phyloP scores from a whole-genome alignment of 2,888 invertebrate genomes.

The Perdita meconis region DNA sequence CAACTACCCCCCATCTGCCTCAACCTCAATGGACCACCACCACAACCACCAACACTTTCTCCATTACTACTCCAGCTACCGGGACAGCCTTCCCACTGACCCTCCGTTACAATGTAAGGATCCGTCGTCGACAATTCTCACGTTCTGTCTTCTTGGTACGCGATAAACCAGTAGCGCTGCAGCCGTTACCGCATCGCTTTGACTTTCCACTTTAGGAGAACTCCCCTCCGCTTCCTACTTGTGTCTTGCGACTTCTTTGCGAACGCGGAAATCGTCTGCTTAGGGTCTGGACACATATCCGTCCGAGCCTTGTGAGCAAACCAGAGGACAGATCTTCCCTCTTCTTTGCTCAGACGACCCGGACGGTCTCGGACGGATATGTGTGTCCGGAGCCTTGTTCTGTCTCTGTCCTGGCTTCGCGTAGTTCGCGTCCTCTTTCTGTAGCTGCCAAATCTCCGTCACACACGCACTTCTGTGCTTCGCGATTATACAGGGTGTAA shows the following conservation, averaged over 20 bases:
- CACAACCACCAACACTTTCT: slow-evolving; percentile 80
- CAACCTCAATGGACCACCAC: slow-evolving; percentile 87
- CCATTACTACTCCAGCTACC: slow-evolving; percentile 84
- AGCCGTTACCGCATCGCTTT: slow-evolving; percentile 9
- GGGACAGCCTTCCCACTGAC: slow-evolving; percentile 85
- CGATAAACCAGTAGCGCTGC: not conserved
- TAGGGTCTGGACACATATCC: not conserved
- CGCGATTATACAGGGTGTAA: not conserved
- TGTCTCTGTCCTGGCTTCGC: slow-evolving; percentile 5
- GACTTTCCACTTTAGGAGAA: not conserved
- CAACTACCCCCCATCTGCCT: slow-evolving; percentile 89
- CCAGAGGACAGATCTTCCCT: too few relatives aligned
- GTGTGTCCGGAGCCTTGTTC: too few relatives aligned
- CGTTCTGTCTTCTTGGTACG: slow-evolving; percentile 5
- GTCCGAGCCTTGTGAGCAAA: too few relatives aligned
- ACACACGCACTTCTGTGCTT: slow-evolving; percentile 7
- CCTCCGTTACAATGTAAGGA: slow-evolving; percentile 85
- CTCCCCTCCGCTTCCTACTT: not conserved
- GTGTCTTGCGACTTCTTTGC: not conserved
- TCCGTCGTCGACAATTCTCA: slow-evolving; percentile 43
- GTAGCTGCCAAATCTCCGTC: not conserved
- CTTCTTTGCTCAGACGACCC: too few relatives aligned
- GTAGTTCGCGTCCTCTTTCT: slow-evolving; percentile 1
- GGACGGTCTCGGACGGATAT: too few relatives aligned
- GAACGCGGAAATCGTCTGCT: too few relatives aligned